Conservation (phyloP, 1,140 invertebrate genomes). For the Anoplolepis gracilipes region DNA sequence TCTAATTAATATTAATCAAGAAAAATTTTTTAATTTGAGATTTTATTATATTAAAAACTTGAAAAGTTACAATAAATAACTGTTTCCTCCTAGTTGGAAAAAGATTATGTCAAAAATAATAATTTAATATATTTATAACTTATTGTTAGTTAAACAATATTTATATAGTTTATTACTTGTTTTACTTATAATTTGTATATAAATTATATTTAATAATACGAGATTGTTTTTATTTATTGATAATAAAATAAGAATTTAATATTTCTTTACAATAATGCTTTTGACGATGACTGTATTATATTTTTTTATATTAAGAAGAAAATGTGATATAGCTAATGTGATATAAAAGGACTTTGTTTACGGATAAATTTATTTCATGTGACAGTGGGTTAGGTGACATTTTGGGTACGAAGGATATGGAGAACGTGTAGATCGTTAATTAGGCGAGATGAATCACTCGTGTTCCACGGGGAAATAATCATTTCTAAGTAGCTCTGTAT, state of each 20-base stretch:
- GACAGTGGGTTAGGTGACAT: background rate
- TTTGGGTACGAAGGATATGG: conserved; percentile 12
- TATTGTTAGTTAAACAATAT: no score
- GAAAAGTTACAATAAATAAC: background rate
- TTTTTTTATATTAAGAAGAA: background rate
- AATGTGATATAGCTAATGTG: background rate
- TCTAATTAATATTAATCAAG: background rate
- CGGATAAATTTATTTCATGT: background rate
- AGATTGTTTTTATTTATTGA: background rate
- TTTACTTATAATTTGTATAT: no score
- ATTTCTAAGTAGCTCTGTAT: conserved; percentile 21
- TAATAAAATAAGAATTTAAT: background rate
- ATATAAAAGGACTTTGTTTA: background rate
- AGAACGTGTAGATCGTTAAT: conserved; percentile 24
- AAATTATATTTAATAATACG: no score
- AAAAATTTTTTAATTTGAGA: background rate
- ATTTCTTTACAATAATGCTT: background rate
- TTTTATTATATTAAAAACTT: background rate
- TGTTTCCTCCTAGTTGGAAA: background rate
- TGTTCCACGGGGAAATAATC: conserved; percentile 1
- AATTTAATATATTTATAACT: no score
- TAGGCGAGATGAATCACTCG: conserved; percentile 40
- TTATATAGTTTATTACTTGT: no score
- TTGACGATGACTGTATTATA: background rate
- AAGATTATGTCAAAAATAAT: no score